Conservation (phyloP, 2,113 vertebrate species). For the Trogon surrucura region DNA sequence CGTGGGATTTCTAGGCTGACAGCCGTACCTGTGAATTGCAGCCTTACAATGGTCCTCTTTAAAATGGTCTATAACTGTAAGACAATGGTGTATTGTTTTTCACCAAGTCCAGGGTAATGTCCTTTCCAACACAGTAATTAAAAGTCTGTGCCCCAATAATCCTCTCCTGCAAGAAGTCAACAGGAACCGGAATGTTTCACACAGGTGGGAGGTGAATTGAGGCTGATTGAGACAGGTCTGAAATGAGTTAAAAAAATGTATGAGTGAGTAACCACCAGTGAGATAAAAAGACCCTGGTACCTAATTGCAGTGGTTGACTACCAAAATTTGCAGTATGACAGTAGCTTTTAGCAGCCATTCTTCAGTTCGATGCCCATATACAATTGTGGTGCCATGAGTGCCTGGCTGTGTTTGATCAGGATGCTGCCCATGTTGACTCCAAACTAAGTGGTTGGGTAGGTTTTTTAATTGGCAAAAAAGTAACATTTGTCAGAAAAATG, state of each 20-base stretch:
- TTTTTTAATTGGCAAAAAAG: not conserved
- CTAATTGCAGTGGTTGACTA: not conserved
- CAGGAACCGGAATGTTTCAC: not conserved
- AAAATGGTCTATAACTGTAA: not conserved
- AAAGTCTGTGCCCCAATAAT: not conserved
- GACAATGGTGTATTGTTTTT: not conserved
- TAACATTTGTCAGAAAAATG: not conserved
- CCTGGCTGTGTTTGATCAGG: not conserved
- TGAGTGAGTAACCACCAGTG: fast-evolving
- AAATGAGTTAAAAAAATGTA: not conserved
- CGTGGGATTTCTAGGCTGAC: not conserved
- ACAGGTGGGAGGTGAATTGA: not conserved
- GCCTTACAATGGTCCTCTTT: not conserved
- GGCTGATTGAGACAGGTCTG: not conserved
- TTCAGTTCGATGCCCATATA: not conserved
- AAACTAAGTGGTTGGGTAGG: not conserved
- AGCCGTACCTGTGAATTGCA: not conserved
- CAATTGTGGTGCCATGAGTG: fast-evolving
- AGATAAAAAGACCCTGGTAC: not conserved
- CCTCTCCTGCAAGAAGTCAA: not conserved
- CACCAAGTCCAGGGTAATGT: not conserved
- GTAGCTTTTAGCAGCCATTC: not conserved
- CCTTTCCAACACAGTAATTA: not conserved
- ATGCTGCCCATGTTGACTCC: not conserved
- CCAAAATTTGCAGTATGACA: not conserved